Conservation (phyloP, 2,888 invertebrate genomes). For the Stenoptilia bipunctidactyla region DNA sequence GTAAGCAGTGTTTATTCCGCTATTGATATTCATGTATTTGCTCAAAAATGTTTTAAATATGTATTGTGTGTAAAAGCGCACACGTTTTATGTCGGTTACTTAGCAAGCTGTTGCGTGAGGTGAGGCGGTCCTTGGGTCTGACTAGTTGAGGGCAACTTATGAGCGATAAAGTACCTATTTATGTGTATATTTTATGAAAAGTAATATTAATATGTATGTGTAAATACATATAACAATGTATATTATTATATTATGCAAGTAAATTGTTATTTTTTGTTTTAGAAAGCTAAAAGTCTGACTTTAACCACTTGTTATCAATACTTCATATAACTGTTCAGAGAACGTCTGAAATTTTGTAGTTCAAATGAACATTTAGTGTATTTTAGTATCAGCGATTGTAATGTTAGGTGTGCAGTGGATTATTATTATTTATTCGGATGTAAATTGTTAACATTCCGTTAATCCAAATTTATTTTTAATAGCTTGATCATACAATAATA, state of each 20-base stretch:
- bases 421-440: constrained; percentile 40
- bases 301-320: constrained; percentile 54
- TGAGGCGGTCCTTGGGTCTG: no score
- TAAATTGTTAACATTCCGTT: constrained; percentile 51
- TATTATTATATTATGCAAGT: constrained; percentile 62
- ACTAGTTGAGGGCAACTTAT: no score
- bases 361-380: constrained; percentile 41
- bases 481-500: constrained; percentile 4
- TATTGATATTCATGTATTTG: no score
- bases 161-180: constrained; percentile 40
- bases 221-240: constrained; percentile 67
- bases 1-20: no score
- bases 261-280: constrained; percentile 63
- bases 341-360: constrained; percentile 50
- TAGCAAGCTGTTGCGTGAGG: no score
- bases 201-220: constrained; percentile 60
- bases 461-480: constrained; percentile 18
- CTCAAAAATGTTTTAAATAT: no score
- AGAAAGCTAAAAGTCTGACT: constrained; percentile 67
- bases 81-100: no score
- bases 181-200: constrained; percentile 55
- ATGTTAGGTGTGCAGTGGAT: constrained; percentile 39
- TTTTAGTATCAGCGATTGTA: constrained; percentile 41
- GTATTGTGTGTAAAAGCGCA: no score
- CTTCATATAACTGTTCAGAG: constrained; percentile 52